Evolutionary conservation across 2,113 vertebrate species (phyloP).

Genomic region (Podiceps cristatus): DNA sequence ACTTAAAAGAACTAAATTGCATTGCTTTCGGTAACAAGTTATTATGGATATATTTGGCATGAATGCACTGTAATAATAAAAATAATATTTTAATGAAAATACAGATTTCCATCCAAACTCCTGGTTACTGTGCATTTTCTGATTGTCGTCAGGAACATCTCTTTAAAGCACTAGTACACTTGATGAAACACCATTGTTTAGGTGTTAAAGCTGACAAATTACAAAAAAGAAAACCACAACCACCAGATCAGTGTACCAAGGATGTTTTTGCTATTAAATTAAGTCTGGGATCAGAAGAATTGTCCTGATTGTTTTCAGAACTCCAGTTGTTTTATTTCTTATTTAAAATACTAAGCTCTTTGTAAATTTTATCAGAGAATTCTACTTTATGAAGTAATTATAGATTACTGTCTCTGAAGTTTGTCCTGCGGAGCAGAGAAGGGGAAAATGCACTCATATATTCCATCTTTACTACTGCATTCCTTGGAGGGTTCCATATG

Average conservation of each 20-base stretch:
- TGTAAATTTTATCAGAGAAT: slow-evolving; percentile 27
- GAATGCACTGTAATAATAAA: not conserved
- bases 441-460: slow-evolving; percentile 35
- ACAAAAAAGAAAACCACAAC: slow-evolving; percentile 24
- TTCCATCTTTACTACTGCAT: slow-evolving; percentile 77
- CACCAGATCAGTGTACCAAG: slow-evolving; percentile 11
- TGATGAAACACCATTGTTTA: not conserved
- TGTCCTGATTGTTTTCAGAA: slow-evolving; percentile 58
- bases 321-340: slow-evolving; percentile 42
- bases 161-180: not conserved
- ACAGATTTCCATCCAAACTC: not conserved
- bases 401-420: slow-evolving; percentile 33
- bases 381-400: slow-evolving; percentile 29
- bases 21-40: not conserved
- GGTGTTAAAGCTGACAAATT: not conserved
- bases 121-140: not conserved
- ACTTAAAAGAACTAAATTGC: not conserved
- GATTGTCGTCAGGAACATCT: not conserved
- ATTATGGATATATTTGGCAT: not conserved
- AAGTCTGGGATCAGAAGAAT: slow-evolving; percentile 66
- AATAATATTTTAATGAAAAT: not conserved
- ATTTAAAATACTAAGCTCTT: not conserved
- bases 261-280: slow-evolving; percentile 71
- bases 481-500: slow-evolving; percentile 81
- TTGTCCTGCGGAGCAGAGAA: slow-evolving; percentile 50